Evolutionary conservation across 2,113 vertebrate genomes (phyloP).

Genomic region (Trogon melanurus): DNA sequence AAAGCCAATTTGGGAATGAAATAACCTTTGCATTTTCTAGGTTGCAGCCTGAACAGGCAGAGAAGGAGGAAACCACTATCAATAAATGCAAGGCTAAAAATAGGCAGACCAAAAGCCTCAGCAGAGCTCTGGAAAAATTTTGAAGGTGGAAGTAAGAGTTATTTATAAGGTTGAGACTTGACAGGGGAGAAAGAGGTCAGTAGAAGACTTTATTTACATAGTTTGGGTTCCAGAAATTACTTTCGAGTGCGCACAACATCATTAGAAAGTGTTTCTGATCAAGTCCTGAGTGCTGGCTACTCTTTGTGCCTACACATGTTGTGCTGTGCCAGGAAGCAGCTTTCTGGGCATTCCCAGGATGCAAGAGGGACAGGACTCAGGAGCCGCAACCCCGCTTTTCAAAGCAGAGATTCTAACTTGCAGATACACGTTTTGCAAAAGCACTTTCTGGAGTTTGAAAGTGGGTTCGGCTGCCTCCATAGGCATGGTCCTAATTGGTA

Average conservation of each 20-base stretch:
- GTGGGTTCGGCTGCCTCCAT: neutral
- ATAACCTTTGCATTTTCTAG: neutral
- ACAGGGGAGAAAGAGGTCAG: conserved; percentile 51
- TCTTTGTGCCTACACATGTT: neutral
- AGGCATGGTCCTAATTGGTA: neutral
- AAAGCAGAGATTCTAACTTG: neutral
- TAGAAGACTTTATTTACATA: conserved; percentile 46
- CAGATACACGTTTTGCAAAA: neutral
- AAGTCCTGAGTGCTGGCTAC: neutral
- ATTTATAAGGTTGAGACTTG: conserved; percentile 44
- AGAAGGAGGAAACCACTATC: conserved; percentile 44
- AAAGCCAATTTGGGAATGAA: neutral
- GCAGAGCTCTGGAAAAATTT: conserved; percentile 40
- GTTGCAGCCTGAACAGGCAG: conserved; percentile 8
- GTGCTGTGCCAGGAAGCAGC: neutral
- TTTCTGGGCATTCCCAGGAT: neutral
- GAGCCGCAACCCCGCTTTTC: neutral
- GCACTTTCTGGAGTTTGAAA: neutral
- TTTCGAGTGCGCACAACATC: neutral
- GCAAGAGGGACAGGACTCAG: neutral
- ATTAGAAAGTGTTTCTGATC: neutral
- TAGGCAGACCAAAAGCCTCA: conserved; percentile 39
- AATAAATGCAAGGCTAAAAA: conserved; percentile 65
- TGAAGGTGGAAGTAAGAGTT: conserved; percentile 62
- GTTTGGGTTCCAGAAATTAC: conserved; percentile 43